Evolutionary conservation across 2,113 vertebrate genomes (phyloP), one percentile per base, ranked within the genome.

Genomic region (Pyxicephalus adspersus): DNA sequence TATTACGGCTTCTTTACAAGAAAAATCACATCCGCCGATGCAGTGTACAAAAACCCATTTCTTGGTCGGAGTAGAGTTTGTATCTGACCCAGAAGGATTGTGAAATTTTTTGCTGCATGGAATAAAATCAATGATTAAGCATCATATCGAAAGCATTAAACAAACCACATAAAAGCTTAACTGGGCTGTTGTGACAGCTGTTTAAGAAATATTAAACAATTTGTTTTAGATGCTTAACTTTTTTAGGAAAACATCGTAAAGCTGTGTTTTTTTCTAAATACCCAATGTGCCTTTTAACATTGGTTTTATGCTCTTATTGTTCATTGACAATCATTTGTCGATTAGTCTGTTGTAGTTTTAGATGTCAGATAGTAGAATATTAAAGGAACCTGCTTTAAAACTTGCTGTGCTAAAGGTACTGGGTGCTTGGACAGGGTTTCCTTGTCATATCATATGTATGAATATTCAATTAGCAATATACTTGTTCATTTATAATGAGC

Each of bases 21-120:
- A 82, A 85, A 86, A 88, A 86, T 85, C 81, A 81, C 83, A 82
- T 84, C 84, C 84, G 83, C 76, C 61, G 86, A 86, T 84, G 87
- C 73, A 60, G 20, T 28, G 82, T 85, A 31, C 87, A 87, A 67
- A n/a, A 55, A 61, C 83, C 85, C 82, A 83, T 84, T 84, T 89
- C 89, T 89, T 87, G 84, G 84, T 82, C 86, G 85, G 84, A 84
- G 54, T 58, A 86, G 83, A 83, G 64, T 84, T 84, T 84, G 79
- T 89, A 86, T 88, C 70, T 86, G 83, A 87, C 86, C 86, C 86
- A 86, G 66, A 23, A 87, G 86, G 65, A 87, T 83, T 80, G 77
- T 83, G 84, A 88, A 87, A 83, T 85, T 83, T 58, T 74, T 87
- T 87, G 85, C 83, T 85, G 52, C 61, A 84, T 68, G 25, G 76